Evolutionary conservation across 2,888 invertebrate genomes (phyloP), one percentile per base, ranked within the genome.

Genomic region (Drosophila lacicola): DNA sequence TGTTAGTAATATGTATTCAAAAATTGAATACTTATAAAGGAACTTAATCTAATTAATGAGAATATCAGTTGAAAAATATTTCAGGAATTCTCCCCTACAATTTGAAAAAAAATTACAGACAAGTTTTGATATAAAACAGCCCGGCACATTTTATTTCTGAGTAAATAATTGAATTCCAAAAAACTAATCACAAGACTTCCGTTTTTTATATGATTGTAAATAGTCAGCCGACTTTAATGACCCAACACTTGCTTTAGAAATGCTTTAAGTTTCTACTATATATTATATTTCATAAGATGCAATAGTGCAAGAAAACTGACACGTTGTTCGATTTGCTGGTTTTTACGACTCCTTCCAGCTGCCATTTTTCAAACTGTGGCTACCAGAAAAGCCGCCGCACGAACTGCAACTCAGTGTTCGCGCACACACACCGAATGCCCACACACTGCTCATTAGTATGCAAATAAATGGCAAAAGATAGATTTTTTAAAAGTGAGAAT

Each of bases 401-500:
- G 8, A 39, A 9, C 9, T 39, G 39, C 39, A 9, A 4, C 41
- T 17, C 14, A 17, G 6, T 6, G 25, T 6, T 6, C 33, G 21
- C 14, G 3, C 34, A 11, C 55, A 58, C 50, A 37, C 60, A 46
- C 36, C n/a, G 13, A 55, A 36, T 56, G 57, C 66, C 56, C 55
- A 67, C 63, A 60, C 49, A 50, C 13, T 39, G 34, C 42, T 46
- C 34, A 70, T 44, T 44, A 58, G 76, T 39, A 63, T 56, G 62
- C 58, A 62, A 60, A 70, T 70, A 58, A 64, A 46, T 45, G n/a
- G 36, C 25, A 46, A 67, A 54, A 53, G 36, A 29, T 39, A 17
- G 8, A 41, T 53, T 33, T 57, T 37, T 45, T 9, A 42, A 34
- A 47, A 56, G 13, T 51, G 21, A 3, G 4, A 21, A 29, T 13